Evolutionary conservation across 1,140 invertebrate genomes (phyloP), one percentile per base, ranked within the genome.

Genomic region (Zaprionus vittiger): DNA sequence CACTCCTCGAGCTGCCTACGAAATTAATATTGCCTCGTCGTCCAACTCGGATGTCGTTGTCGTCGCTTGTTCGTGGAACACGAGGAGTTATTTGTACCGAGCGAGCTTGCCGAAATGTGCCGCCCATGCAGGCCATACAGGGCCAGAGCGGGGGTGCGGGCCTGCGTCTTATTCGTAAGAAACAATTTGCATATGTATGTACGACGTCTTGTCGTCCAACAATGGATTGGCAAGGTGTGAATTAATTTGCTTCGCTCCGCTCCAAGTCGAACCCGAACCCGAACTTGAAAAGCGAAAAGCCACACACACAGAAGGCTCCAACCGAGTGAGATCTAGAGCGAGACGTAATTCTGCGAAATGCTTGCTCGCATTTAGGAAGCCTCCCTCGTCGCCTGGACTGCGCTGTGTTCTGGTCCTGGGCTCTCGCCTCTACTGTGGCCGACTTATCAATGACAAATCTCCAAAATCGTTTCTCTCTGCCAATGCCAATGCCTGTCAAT

Each of bases 391-490:
- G 49, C 64, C 12, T 15, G 41, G 12, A 15, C 22, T 24, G 41
- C 2, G n/a, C 17, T 34, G 9, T 34, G 63, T 1, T 52, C 37
- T 28, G 17, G 61, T 4, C 14, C 20, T 17, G 31, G 31, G 59
- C 34, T 55, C 22, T 22, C 60, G 20, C 69, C 49, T 49, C 22
- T 11, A 87, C 77, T 87, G 80, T 80, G 85, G 76, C 73, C 82
- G 81, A 90, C 86, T 90, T 90, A 90, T 90, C 85, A 87, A 89
- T 89, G 85, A 90, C 86, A 90, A 90, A 90, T 90, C 85, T 90
- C 85, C 85, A 90, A 90, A 90, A 91, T 90, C 86, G 85, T 90
- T 89, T 77, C 81, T 75, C 76, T 87, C 76, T 85, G 75, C 84
- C 73, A 73, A 77, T 87, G 80, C 81, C 85, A 77, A 73, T 65